Evolutionary conservation across 2,797 vertebrate species (phyloP), one percentile per base, ranked within the genome.

Genomic region (Thaleichthys pacificus): DNA sequence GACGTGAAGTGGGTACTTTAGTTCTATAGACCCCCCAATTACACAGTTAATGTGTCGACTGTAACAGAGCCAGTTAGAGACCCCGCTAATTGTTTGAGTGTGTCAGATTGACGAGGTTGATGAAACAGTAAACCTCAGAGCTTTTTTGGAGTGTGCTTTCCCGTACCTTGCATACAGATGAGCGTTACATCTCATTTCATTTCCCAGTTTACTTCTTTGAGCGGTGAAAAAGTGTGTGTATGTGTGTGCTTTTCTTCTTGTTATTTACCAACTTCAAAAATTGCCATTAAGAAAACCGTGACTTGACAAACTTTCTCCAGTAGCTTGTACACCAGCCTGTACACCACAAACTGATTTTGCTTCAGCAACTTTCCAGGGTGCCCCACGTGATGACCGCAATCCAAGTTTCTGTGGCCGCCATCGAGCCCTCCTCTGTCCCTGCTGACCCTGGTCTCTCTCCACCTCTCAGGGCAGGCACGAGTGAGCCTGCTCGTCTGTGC

Each of bases 401-500:
- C 69, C 75, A 26, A 60, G 4, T 60, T 68, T 64, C 68, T 56
- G 15, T 61, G 38, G 69, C 56, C 71, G 38, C 47, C 47, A 56
- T 66, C 38, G 63, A 72, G 68, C 73, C 21, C 7, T 9, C 47
- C 65, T 66, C 14, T 26, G 15, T 66, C 24, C 35, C 22, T 22
- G 61, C 66, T 78, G 58, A 54, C 73, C 78, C 1, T 6, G 15
- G 14, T 5, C 74, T 64, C 8, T 30, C 42, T 26, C 24, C 42
- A 32, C 21, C 14, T 60, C 66, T 19, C 81, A 74, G 32, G 32
- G 32, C 32, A 35, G 73, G 73, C 66, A 76, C 76, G 77, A 78
- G 24, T 15, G 22, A 22, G 32, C 63, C 79, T 77, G 84, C 73
- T 77, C 75, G 78, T 84, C 75, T 72, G 79, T 79, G 85, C 76